phyloP scores from a whole-genome alignment of 2,888 invertebrate genomes.

The Hydriomena furcata region DNA sequence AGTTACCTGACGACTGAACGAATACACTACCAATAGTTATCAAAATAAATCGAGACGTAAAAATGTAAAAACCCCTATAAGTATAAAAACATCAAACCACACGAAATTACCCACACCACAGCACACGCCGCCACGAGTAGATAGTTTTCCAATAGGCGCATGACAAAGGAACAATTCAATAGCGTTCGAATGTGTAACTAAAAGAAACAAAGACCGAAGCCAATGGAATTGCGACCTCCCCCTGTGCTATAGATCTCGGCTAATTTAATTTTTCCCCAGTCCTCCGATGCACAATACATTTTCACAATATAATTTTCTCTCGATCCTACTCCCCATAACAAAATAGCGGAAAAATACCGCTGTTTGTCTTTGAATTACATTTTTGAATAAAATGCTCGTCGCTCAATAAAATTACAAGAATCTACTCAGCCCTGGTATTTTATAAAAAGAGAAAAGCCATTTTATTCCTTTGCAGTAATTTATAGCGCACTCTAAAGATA shows the following conservation, averaged over 20 bases:
- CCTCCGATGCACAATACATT: constrained; percentile 42
- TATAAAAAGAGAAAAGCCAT: too few relatives aligned
- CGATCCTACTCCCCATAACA: constrained; percentile 28
- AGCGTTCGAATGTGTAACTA: constrained; percentile 24
- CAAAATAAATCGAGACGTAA: too few relatives aligned
- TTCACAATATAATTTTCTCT: constrained; percentile 39
- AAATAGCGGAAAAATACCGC: constrained; percentile 31
- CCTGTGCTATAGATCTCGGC: constrained; percentile 33
- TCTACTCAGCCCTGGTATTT: neutral
- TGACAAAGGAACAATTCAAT: constrained; percentile 23
- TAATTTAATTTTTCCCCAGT: constrained; percentile 47
- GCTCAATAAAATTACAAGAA: neutral
- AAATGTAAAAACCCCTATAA: too few relatives aligned
- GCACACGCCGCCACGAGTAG: constrained; percentile 3
- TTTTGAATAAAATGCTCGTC: neutral
- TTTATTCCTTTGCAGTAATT: too few relatives aligned
- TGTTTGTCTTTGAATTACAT: constrained; percentile 23
- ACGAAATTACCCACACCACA: too few relatives aligned
- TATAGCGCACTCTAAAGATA: too few relatives aligned
- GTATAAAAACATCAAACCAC: too few relatives aligned
- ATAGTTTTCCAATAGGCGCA: constrained; percentile 22
- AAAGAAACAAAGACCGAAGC: constrained; percentile 28
- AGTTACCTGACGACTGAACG: too few relatives aligned
- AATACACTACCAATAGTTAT: too few relatives aligned
- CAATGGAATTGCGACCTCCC: constrained; percentile 32